These are phyloP conservation scores for Equus quagga DNA, from an alignment of 2,113 vertebrate species.

Conservation along the genomic window DNA sequence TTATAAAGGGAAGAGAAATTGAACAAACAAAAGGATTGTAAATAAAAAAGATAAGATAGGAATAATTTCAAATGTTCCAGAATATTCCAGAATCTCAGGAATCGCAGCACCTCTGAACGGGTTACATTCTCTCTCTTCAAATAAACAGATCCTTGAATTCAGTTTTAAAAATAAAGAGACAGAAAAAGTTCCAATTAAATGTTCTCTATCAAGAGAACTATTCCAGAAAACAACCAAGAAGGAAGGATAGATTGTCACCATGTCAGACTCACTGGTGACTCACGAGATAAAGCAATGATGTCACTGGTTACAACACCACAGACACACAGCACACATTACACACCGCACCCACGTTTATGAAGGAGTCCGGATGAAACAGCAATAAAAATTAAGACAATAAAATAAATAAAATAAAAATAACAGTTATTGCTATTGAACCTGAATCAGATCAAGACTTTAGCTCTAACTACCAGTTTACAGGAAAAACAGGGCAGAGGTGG, in stretches of 20 bases:
- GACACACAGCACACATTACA: not conserved
- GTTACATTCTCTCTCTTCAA: not conserved
- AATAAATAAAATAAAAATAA: not conserved
- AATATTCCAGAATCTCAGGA: not conserved
- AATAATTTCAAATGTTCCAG: not conserved
- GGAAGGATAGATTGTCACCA: not conserved
- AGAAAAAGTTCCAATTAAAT: not conserved
- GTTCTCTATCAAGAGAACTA: not conserved
- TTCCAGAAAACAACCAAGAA: not conserved
- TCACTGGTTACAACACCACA: not conserved
- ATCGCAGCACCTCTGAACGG: not conserved
- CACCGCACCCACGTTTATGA: not conserved
- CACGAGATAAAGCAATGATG: not conserved
- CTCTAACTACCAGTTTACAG: not conserved
- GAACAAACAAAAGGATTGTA: not conserved
- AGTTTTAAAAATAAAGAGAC: not conserved
- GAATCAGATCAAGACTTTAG: not conserved
- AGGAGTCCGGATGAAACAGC: not conserved
- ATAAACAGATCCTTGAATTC: not conserved
- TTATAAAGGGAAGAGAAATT: not conserved
- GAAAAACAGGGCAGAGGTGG: not conserved
- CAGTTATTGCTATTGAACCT: not conserved
- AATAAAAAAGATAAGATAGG: not conserved
- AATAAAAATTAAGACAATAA: not conserved
- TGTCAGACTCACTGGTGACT: rapidly evolving